A percentile compares a stretch with the other conserved stretches of the same genome.
Conservation (phyloP, 1,140 invertebrate genomes). For the Hydropsyche tenuis region DNA sequence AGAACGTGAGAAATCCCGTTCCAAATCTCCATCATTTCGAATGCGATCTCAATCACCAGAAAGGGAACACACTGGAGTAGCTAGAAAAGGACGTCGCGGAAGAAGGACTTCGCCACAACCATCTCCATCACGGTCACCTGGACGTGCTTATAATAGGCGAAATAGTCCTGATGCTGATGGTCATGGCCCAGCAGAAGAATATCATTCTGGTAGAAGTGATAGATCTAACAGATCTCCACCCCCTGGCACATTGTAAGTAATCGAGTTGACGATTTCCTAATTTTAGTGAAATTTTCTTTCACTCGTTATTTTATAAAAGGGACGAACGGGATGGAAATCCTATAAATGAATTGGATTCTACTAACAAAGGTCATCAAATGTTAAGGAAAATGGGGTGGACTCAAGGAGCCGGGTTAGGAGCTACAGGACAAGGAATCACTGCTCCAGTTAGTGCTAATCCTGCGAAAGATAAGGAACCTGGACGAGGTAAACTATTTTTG, state of each 20-base stretch:
- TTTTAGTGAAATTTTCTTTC: neutral
- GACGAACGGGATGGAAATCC: neutral
- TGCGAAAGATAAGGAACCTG: constrained; percentile 79
- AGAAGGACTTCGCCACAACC: constrained; percentile 39
- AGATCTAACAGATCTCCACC: constrained; percentile 71
- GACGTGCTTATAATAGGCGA: constrained; percentile 28
- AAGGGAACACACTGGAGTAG: constrained; percentile 54
- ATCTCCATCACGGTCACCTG: constrained; percentile 30
- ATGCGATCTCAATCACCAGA: constrained; percentile 54
- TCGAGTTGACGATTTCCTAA: constrained; percentile 7
- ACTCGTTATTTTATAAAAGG: neutral
- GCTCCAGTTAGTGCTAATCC: constrained; percentile 92
- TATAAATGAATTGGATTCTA: constrained; percentile 56
- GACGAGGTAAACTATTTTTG: neutral
- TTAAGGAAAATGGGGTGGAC: constrained; percentile 96
- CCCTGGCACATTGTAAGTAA: constrained; percentile 77
- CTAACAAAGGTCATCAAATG: constrained; percentile 95
- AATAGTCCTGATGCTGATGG: constrained; percentile 21
- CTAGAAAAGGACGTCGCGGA: constrained; percentile 51
- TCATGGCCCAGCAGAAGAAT: neutral
- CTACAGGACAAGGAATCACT: constrained; percentile 92
- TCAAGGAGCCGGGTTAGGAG: constrained; percentile 84
- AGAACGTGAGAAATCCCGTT: constrained; percentile 64
- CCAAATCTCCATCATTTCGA: constrained; percentile 63
- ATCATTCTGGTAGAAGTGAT: constrained; percentile 8